Conservation (phyloP, 2,797 vertebrate genomes). For the Psittacula derbiana region DNA sequence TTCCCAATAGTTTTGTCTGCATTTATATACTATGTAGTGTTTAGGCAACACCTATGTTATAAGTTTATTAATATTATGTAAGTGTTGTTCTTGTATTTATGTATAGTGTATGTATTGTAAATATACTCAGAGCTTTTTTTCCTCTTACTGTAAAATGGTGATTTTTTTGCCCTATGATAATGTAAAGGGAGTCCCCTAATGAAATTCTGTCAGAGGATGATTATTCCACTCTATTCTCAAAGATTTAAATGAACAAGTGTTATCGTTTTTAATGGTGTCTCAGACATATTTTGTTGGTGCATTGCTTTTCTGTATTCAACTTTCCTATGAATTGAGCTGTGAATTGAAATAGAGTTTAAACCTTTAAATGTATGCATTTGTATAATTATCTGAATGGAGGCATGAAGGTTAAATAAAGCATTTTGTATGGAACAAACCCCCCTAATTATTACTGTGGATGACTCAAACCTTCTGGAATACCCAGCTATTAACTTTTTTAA, state of each 20-base stretch:
- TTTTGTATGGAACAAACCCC: conserved; percentile 94
- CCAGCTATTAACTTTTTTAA: conserved; percentile 66
- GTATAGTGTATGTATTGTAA: conserved; percentile 99
- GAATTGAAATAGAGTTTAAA: conserved; percentile 99
- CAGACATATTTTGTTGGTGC: conserved; percentile 96
- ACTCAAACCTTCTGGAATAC: conserved; percentile 71
- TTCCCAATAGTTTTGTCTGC: conserved; percentile 85
- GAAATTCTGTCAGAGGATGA: conserved; percentile 88
- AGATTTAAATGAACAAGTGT: conserved; percentile 91
- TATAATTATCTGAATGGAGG: conserved; percentile 99
- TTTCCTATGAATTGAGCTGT: conserved; percentile 99
- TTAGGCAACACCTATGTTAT: conserved; percentile 93
- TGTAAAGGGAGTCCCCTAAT: conserved; percentile 92
- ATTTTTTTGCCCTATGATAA: conserved; percentile 88
- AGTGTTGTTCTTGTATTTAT: conserved; percentile 99
- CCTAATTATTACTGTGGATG: conserved; percentile 74
- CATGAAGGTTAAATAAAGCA: conserved; percentile 99
- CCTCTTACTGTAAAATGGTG: conserved; percentile 94
- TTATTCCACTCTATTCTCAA: conserved; percentile 88
- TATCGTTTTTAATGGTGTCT: conserved; percentile 90
- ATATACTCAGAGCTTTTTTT: conserved; percentile 96
- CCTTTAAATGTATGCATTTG: conserved; percentile 97
- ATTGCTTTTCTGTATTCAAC: conserved; percentile 91
- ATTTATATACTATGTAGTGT: conserved; percentile 89
- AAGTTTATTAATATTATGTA: conserved; percentile 98